phyloP scores from a whole-genome alignment of 1,140 invertebrate genomes.

The Calycopis cecrops region DNA sequence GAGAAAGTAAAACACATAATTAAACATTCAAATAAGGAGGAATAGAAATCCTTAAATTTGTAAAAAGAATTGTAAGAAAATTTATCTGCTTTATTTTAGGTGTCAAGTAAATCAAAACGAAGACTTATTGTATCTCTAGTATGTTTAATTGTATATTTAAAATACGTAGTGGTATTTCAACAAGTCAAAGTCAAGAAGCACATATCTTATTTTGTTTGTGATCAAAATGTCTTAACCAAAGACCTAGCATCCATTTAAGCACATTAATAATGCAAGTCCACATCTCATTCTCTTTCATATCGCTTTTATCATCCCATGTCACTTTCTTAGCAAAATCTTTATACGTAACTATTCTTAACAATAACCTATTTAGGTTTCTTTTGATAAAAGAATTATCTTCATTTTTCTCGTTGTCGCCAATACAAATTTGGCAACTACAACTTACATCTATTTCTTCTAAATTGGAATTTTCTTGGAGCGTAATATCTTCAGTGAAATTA shows the following conservation, averaged over 20 bases:
- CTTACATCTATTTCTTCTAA: slow-evolving; percentile 47
- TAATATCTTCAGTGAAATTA: slow-evolving; percentile 27
- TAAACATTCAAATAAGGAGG: too few relatives aligned
- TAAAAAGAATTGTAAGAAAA: too few relatives aligned
- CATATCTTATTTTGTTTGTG: slow-evolving; percentile 43
- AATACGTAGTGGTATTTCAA: background rate
- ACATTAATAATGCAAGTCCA: slow-evolving; percentile 50
- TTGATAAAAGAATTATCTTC: slow-evolving; percentile 36
- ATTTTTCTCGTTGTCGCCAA: slow-evolving; percentile 31
- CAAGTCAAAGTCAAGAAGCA: slow-evolving; percentile 14
- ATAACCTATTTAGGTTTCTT: slow-evolving; percentile 43
- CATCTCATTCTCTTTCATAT: slow-evolving; percentile 56
- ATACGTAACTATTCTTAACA: slow-evolving; percentile 47
- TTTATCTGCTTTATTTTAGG: too few relatives aligned
- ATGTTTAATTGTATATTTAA: slow-evolving; percentile 2
- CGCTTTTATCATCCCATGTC: slow-evolving; percentile 55
- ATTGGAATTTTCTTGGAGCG: slow-evolving; percentile 42
- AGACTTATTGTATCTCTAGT: too few relatives aligned
- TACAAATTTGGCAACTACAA: slow-evolving; percentile 64
- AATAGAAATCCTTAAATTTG: too few relatives aligned
- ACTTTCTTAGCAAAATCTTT: slow-evolving; percentile 45
- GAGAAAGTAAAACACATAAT: too few relatives aligned
- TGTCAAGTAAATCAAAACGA: too few relatives aligned
- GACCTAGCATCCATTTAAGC: slow-evolving; percentile 54
- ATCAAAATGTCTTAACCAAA: slow-evolving; percentile 64